A percentile compares a stretch with the other conserved stretches of the same genome.
Evolutionary conservation across 1,140 invertebrate species (phyloP).

Genomic region (Drosophila serrata): DNA sequence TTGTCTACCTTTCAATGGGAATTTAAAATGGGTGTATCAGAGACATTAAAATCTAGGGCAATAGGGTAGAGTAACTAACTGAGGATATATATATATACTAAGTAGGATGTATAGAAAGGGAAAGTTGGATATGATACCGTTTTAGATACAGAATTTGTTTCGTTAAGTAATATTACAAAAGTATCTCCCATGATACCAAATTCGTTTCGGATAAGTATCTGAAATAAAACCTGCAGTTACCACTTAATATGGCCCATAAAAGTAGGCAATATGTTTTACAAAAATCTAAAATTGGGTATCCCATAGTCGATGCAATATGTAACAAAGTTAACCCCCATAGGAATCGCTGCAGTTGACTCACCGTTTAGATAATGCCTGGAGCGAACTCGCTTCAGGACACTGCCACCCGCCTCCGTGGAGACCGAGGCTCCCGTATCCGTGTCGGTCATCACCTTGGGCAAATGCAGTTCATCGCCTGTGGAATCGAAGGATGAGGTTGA

Average conservation of each 20-base stretch:
- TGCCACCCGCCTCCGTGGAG: slow-evolving; percentile 68
- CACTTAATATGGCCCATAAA: not conserved
- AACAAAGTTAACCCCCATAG: not conserved
- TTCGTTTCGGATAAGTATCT: too few species aligned
- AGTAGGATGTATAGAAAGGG: too few species aligned
- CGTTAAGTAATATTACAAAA: too few species aligned
- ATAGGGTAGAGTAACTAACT: not conserved
- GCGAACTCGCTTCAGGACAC: slow-evolving; percentile 70
- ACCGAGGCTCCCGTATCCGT: slow-evolving; percentile 71
- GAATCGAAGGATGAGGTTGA: slow-evolving; percentile 5
- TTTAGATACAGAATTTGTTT: too few species aligned
- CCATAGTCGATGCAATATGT: not conserved
- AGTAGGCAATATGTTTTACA: not conserved
- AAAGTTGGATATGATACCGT: too few species aligned
- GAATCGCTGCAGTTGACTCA: slow-evolving; percentile 50
- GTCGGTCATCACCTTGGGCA: slow-evolving; percentile 82
- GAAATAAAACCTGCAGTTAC: too few species aligned
- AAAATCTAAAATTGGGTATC: not conserved
- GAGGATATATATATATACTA: too few species aligned
- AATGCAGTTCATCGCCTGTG: slow-evolving; percentile 79
- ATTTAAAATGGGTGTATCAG: not conserved
- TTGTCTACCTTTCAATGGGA: slow-evolving; percentile 2
- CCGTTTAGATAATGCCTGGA: slow-evolving; percentile 84
- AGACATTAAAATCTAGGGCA: not conserved
- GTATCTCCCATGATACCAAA: too few species aligned